Evolutionary conservation across 2,888 invertebrate species (phyloP).

Genomic region (Entomobrya proxima): DNA sequence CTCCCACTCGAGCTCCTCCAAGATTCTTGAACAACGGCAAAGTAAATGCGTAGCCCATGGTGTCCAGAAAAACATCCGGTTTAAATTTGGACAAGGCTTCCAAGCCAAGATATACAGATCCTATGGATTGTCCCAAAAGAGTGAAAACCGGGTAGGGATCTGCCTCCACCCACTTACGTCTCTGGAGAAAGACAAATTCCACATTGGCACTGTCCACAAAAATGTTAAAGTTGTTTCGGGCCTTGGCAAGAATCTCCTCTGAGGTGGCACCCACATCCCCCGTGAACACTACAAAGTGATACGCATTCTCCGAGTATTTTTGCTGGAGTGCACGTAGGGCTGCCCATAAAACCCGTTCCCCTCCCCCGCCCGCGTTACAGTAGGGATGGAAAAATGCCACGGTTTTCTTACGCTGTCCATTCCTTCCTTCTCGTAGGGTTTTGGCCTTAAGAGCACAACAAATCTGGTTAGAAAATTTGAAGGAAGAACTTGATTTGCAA

Average conservation of each 20-base stretch:
- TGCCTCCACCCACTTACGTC: slow-evolving; percentile 88
- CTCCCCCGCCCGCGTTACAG: slow-evolving; percentile 98
- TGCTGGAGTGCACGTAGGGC: slow-evolving; percentile 89
- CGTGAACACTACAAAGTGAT: slow-evolving; percentile 92
- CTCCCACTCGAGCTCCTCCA: slow-evolving; percentile 87
- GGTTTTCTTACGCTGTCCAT: slow-evolving; percentile 62
- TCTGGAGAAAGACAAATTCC: slow-evolving; percentile 87
- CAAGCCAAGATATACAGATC: slow-evolving; percentile 89
- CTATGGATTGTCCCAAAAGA: slow-evolving; percentile 91
- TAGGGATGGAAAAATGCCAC: slow-evolving; percentile 98
- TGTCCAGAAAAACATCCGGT: slow-evolving; percentile 94
- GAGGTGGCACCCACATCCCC: slow-evolving; percentile 89
- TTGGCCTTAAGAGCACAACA: not conserved
- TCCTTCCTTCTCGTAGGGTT: slow-evolving; percentile 1
- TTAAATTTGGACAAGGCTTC: slow-evolving; percentile 90
- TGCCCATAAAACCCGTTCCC: slow-evolving; percentile 97
- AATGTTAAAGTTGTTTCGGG: slow-evolving; percentile 85
- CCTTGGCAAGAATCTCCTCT: slow-evolving; percentile 87
- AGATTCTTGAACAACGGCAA: slow-evolving; percentile 93
- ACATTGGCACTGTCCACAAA: slow-evolving; percentile 81
- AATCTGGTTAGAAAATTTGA: not conserved
- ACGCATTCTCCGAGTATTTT: slow-evolving; percentile 78
- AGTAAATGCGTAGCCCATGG: slow-evolving; percentile 96
- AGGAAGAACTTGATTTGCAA: too few relatives aligned
- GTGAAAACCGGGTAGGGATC: slow-evolving; percentile 92